Evolutionary conservation across 2,113 vertebrate species (phyloP).

Genomic region (Actenoides hombroni): DNA sequence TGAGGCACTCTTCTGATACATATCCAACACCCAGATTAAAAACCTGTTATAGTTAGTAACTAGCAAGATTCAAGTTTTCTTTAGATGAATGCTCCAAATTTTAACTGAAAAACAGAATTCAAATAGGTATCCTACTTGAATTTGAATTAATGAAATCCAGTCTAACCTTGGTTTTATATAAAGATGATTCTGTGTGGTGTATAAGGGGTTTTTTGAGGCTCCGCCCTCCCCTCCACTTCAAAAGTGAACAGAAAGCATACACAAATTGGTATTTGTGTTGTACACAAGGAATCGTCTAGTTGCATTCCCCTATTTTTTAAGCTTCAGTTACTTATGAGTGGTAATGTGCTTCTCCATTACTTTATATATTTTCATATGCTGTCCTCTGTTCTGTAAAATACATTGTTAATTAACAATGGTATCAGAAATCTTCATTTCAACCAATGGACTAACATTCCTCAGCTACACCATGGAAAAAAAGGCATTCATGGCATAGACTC

Average conservation of each 20-base stretch:
- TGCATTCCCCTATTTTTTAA: background rate
- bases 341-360: background rate
- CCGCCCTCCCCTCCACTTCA: too few species aligned
- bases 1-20: background rate
- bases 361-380: background rate
- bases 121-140: background rate
- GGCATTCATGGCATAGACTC: background rate
- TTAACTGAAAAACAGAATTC: background rate
- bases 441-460: background rate
- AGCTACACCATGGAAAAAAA: too few species aligned
- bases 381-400: background rate
- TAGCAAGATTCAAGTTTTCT: background rate
- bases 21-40: background rate
- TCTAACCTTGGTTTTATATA: background rate
- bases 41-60: background rate
- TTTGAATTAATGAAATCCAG: background rate
- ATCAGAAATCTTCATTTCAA: too few species aligned
- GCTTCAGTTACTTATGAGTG: background rate
- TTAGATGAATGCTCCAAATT: background rate
- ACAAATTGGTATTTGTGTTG: background rate
- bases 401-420: background rate
- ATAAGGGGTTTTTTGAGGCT: background rate
- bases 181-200: background rate
- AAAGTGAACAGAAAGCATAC: background rate
- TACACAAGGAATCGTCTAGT: background rate